These are phyloP conservation scores for Cephalopholis sonnerati DNA, from an alignment of 2,113 vertebrate genomes.

Conservation along the genomic window DNA sequence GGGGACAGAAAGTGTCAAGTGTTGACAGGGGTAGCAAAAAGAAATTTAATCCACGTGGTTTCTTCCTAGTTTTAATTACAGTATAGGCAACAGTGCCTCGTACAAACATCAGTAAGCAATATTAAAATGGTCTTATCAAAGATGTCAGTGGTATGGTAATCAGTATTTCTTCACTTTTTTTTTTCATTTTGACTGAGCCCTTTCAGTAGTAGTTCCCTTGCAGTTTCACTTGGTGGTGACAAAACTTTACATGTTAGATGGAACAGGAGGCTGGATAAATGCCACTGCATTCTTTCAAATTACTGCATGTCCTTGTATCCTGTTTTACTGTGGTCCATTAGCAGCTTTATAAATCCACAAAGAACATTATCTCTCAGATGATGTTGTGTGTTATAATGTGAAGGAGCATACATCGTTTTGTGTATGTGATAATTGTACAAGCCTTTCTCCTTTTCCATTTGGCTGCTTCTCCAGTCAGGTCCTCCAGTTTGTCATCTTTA, in stretches of 20 bases:
- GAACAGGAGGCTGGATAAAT: not conserved
- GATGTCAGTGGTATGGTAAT: not conserved
- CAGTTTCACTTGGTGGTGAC: slow-evolving; percentile 58
- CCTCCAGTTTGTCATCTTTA: not conserved
- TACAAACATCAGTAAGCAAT: not conserved
- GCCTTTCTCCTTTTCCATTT: not conserved
- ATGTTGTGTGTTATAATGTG: not conserved
- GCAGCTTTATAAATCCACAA: not conserved
- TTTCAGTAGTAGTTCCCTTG: slow-evolving; percentile 34
- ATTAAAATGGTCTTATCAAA: not conserved
- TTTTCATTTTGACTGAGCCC: not conserved
- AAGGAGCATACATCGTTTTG: not conserved
- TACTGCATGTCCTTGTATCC: not conserved
- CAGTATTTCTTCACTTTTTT: not conserved
- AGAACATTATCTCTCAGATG: not conserved
- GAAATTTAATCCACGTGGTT: not conserved
- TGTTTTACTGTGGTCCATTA: not conserved
- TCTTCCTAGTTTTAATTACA: not conserved
- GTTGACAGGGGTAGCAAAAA: not conserved
- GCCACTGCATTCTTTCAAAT: not conserved
- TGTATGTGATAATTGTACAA: not conserved
- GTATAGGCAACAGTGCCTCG: not conserved
- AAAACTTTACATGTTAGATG: slow-evolving; percentile 30
- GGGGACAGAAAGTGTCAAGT: not conserved
- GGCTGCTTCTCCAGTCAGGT: too few relatives aligned